Conservation (phyloP, 1,140 invertebrate species). For the Eurytemora carolleeae region DNA sequence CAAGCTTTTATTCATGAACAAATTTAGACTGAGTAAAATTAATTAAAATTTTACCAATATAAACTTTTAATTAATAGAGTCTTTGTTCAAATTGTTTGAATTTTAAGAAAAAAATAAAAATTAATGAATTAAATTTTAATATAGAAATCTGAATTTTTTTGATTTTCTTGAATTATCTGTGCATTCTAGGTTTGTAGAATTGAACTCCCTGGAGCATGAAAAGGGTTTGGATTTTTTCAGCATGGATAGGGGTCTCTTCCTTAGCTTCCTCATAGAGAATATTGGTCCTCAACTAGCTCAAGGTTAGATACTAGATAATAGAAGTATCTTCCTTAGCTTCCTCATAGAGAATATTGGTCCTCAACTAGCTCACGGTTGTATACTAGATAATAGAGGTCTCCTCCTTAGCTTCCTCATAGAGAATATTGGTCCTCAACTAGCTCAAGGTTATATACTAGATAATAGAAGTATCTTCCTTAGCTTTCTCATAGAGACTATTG, state of each 20-base stretch:
- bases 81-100: too few species aligned
- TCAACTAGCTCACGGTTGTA: not conserved
- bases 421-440: not conserved
- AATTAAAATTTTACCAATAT: not conserved
- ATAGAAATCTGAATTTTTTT: too few species aligned
- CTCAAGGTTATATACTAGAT: not conserved
- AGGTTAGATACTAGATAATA: too few species aligned
- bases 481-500: slow-evolving; percentile 6
- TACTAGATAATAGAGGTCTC: slow-evolving; percentile 7
- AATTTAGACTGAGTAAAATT: not conserved
- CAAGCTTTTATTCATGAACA: too few species aligned
- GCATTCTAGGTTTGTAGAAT: slow-evolving; percentile 11
- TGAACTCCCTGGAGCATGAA: slow-evolving; percentile 12
- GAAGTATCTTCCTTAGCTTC: not conserved
- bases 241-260: slow-evolving; percentile 7
- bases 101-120: too few species aligned
- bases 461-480: slow-evolving; percentile 6
- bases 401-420: slow-evolving; percentile 7
- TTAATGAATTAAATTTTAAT: too few species aligned
- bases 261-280: slow-evolving; percentile 2
- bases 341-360: slow-evolving; percentile 5
- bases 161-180: too few species aligned
- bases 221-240: slow-evolving; percentile 14
- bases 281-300: not conserved
- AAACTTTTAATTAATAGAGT: too few species aligned